Percentiles rank a stretch among this genome's conserved stretches.
These are phyloP conservation scores for Geotrupes spiniger DNA, from an alignment of 2,888 invertebrate species.

Conservation along the genomic window DNA sequence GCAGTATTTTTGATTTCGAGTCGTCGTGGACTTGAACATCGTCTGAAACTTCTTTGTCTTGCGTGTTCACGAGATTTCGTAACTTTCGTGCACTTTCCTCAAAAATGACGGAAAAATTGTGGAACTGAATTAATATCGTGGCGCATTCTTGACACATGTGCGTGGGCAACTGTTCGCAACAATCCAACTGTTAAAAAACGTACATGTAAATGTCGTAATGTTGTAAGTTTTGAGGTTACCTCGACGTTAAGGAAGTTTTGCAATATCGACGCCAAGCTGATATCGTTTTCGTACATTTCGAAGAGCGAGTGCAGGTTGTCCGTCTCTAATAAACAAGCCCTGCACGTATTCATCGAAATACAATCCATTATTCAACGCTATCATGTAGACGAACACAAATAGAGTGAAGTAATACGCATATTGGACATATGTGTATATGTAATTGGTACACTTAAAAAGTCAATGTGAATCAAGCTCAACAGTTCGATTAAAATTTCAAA, in stretches of 20 bases:
- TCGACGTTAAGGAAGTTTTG: constrained; percentile 23
- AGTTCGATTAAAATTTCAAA: too few species aligned
- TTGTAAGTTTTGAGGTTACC: constrained; percentile 18
- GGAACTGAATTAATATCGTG: constrained; percentile 25
- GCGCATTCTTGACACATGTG: constrained; percentile 25
- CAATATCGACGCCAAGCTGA: constrained; percentile 26
- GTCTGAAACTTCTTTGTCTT: too few species aligned
- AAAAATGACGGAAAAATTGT: constrained; percentile 27
- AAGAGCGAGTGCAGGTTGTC: constrained; percentile 23
- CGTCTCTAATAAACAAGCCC: constrained; percentile 24
- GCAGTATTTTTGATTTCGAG: too few species aligned
- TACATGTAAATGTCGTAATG: constrained; percentile 2
- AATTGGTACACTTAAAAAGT: too few species aligned
- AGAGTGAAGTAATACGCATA: too few species aligned
- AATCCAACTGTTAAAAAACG: constrained; percentile 16
- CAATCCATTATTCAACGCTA: constrained; percentile 22
- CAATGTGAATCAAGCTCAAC: too few species aligned
- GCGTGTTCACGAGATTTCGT: too few species aligned
- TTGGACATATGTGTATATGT: too few species aligned
- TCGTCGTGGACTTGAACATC: too few species aligned
- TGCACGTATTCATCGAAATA: constrained; percentile 22
- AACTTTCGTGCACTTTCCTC: constrained; percentile 22
- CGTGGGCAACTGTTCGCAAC: constrained; percentile 22
- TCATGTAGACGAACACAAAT: too few species aligned
- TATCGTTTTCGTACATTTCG: constrained; percentile 25